Base-by-base conservation (phyloP, 2,888 invertebrate species). In the Rhagonycha fulva region DNA sequence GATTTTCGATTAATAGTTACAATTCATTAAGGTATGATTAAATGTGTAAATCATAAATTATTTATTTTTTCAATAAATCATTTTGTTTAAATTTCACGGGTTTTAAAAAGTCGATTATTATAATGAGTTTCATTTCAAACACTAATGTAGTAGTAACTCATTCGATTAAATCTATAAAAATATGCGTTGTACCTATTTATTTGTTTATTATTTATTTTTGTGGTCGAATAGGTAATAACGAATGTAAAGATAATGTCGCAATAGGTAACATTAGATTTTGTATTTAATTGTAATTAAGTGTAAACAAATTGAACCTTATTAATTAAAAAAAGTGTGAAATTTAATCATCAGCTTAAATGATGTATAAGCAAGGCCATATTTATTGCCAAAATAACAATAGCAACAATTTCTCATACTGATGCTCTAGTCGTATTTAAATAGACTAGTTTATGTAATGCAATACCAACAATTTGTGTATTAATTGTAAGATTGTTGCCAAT, bases 371-470 rank as follows among this genome's bases (percentile, higher is more conserved):
- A 74, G 74, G 74, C 30, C 74, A 70, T 60, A 60, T 67, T 32
- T 70, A 74, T 70, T 70, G 62, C 66, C 70, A 74, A 74, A 66
- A 66, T 66, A 62, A 74, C 70, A 62, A 47, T 67, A 60, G 47
- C 23, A 24, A 23, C 14, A n/a, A 66, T 66, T 24, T 66, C n/a
- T 66, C 24, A 66, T 24, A 23, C 63, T 66, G 63, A 66, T 66
- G 24, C 63, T 66, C 26, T 66, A 24, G 63, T 24, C 63, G 26
- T 24, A 66, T 24, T 66, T 66, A 66, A 66, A 66, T 66, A 66
- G 67, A 62, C 14, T 66, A 66, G 70, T 70, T 74, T 74, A 74
- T 74, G 74, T 74, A 70, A 74, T 74, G 47, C 47, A 47, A 47
- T 32, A 47, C n/a, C 7, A n/a, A 61, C 62, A 66, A 70, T 66